phyloP scores from a whole-genome alignment of 2,888 invertebrate species.

The Eulithis prunata region DNA sequence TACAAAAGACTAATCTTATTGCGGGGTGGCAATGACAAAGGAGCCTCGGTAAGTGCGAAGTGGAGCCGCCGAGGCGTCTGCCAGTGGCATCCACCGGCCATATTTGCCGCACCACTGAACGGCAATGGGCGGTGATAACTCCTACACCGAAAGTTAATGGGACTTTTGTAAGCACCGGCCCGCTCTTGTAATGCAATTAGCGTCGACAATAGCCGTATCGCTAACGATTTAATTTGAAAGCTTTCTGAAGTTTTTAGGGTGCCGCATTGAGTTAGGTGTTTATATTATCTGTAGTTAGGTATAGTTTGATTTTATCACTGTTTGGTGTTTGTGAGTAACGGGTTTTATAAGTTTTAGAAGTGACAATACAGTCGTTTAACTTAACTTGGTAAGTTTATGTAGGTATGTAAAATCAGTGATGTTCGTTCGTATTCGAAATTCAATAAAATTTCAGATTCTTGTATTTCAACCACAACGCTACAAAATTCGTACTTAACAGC shows the following conservation, averaged over 20 bases:
- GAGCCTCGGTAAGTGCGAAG: constrained; percentile 47
- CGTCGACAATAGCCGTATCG: constrained; percentile 76
- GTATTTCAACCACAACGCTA: no score
- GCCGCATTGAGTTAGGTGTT: constrained; percentile 40
- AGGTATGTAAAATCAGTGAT: no score
- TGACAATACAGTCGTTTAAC: no score
- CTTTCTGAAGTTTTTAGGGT: constrained; percentile 51
- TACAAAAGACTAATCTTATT: constrained; percentile 80
- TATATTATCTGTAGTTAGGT: no score
- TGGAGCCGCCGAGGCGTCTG: constrained; percentile 72
- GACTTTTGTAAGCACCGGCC: constrained; percentile 74
- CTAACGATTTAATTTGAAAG: constrained; percentile 79
- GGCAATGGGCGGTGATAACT: constrained; percentile 65
- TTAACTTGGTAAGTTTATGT: no score
- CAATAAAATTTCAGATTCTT: no score
- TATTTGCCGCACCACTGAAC: constrained; percentile 76
- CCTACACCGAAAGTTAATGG: constrained; percentile 79
- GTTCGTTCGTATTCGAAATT: no score
- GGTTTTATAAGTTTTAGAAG: no score
- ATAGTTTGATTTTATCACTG: constrained; percentile 41
- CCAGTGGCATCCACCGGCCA: constrained; percentile 69
- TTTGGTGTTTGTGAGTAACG: constrained; percentile 16
- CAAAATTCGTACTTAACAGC: no score
- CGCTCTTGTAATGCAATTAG: constrained; percentile 84
- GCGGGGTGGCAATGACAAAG: constrained; percentile 64